Conservation (phyloP, 2,113 vertebrate genomes). For the Odocoileus virginianus region DNA sequence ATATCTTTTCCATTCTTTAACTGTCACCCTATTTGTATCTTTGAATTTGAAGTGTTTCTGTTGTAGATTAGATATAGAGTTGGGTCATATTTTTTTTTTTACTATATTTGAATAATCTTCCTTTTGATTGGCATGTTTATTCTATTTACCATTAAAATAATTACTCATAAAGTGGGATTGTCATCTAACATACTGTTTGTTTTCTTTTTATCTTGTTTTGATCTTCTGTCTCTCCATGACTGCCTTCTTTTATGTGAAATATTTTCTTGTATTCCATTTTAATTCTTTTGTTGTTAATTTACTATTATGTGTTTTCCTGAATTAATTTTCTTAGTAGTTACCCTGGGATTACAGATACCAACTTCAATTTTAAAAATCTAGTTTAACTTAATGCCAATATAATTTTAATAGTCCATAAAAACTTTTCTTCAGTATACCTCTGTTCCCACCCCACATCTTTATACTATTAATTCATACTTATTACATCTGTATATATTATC, state of each 20-base stretch:
- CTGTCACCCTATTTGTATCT: background rate
- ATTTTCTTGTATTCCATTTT: background rate
- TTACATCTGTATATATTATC: background rate
- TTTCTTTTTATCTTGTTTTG: background rate
- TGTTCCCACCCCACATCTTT: background rate
- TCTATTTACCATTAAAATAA: background rate
- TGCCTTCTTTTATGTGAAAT: background rate
- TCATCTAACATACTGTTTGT: background rate
- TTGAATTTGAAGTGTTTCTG: background rate
- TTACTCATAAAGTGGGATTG: background rate
- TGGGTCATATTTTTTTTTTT: background rate
- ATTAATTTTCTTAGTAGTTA: background rate
- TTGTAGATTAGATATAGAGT: background rate
- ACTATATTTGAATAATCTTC: background rate
- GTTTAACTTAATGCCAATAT: background rate
- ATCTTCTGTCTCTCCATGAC: background rate
- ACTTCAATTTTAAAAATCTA: background rate
- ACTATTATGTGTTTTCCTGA: background rate
- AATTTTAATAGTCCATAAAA: background rate
- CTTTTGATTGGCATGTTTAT: background rate
- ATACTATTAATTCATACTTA: background rate
- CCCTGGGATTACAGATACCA: background rate
- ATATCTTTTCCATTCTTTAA: background rate
- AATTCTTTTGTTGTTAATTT: background rate
- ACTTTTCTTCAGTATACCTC: background rate